Base-by-base conservation (phyloP, 2,113 vertebrate species). In the Condylura cristata region DNA sequence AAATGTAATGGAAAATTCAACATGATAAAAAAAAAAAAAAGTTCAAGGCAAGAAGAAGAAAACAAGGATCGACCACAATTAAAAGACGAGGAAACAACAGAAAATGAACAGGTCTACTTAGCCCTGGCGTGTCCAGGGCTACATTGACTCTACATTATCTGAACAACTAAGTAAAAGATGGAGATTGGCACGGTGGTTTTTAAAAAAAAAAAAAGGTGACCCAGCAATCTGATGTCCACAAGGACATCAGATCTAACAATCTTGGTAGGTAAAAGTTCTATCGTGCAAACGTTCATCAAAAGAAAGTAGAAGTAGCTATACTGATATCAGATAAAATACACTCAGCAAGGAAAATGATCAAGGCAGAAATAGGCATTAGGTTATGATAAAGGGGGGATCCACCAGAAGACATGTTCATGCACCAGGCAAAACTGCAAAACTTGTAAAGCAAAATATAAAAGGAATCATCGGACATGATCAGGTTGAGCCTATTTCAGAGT, bases 101-200 rank as follows among this genome's bases (percentile, higher is more conserved):
- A 68, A 86, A 71, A 13, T 56, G 34, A 72, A 61, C 72, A 56
- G 68, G 60, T 9, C 68, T 11, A 22, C 14, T 66, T 86, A 48
- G 63, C 9, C 17, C 2, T 39, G 68, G 86, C 44, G 61, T 30
- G 44, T 60, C 63, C 28, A n/a, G 17, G 34, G 34, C 39, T 37
- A 88, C 30, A 89, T 79, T 91, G 94, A 89, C 41, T 53, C 13
- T 85, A 72, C 84, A 85, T 86, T 61, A 80, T 46, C 71, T 82
- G 94, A 92, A 76, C 80, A 61, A 85, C 1, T 3, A 90, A 88
- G 12, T 56, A 53, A 84, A 90, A 92, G 14, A 66, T 37, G 13
- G 24, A 74, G 32, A 81, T 39, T n/a, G 5, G 22, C 6, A 82
- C 37, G 41, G 26, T 61, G 14, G 2, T 7, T 60, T 32, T 58